Conservation (phyloP, 2,888 invertebrate genomes). For the Cetonia aurata region DNA sequence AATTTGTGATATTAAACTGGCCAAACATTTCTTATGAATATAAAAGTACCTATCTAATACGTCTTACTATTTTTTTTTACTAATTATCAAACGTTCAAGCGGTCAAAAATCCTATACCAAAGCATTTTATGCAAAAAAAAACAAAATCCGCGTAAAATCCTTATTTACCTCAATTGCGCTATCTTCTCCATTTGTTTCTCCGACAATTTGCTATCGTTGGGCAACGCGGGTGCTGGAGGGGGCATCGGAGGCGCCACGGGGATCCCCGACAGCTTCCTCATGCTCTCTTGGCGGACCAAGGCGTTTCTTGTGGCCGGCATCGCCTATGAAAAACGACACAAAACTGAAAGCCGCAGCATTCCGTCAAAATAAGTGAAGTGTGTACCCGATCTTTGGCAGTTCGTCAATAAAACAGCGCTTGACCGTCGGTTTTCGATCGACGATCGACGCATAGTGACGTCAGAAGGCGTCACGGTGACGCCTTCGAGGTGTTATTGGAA, state of each 20-base stretch:
- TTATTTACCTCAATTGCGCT: slow-evolving; percentile 75
- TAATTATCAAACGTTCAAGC: too few species aligned
- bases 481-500: too few species aligned
- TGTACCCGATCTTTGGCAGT: slow-evolving; percentile 25
- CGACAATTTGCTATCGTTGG: slow-evolving; percentile 69
- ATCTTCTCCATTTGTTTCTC: slow-evolving; percentile 75
- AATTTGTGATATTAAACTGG: too few species aligned
- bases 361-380: slow-evolving; percentile 4
- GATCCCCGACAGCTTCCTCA: slow-evolving; percentile 59
- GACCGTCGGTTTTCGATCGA: too few species aligned
- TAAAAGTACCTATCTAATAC: too few species aligned
- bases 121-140: too few species aligned
- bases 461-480: too few species aligned
- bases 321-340: slow-evolving; percentile 53
- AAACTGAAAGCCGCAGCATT: slow-evolving; percentile 16
- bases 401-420: slow-evolving; percentile 22
- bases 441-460: too few species aligned
- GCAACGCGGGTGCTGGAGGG: slow-evolving; percentile 72
- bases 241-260: slow-evolving; percentile 61
- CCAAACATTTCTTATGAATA: too few species aligned
- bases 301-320: slow-evolving; percentile 62
- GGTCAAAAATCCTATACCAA: too few species aligned
- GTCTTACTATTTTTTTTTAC: too few species aligned
- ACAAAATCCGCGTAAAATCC: background rate
- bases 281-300: slow-evolving; percentile 61